These are phyloP conservation scores for Chrysomela aeneicollis DNA, from an alignment of 2,888 invertebrate genomes.

Conservation along the genomic window DNA sequence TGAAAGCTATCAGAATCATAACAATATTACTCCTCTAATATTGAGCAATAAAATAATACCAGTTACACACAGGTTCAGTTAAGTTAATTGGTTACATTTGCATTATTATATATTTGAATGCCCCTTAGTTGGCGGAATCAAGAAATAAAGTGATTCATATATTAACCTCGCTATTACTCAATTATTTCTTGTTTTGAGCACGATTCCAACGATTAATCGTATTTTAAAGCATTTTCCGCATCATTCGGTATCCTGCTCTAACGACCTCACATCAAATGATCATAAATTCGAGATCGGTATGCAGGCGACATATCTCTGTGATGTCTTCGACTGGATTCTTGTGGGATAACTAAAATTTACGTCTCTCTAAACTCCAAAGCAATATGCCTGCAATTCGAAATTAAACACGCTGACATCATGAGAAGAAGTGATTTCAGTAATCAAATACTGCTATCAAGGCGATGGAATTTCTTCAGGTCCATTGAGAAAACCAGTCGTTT, in stretches of 20 bases:
- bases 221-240: background rate
- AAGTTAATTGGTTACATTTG: too few relatives aligned
- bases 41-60: too few relatives aligned
- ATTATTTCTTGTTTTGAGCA: background rate
- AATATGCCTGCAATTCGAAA: background rate
- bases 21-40: too few relatives aligned
- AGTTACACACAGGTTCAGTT: too few relatives aligned
- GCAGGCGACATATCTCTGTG: background rate
- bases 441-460: background rate
- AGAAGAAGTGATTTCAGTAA: background rate
- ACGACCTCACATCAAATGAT: background rate
- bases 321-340: background rate
- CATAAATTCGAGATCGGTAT: background rate
- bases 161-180: background rate
- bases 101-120: too few relatives aligned
- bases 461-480: background rate
- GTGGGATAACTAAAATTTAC: background rate
- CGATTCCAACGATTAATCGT: background rate
- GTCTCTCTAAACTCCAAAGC: background rate
- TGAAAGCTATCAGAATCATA: too few relatives aligned
- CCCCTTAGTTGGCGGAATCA: too few relatives aligned
- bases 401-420: background rate
- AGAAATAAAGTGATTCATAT: too few relatives aligned
- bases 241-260: background rate
- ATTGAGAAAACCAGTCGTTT: background rate